Base-by-base conservation (phyloP, 2,888 invertebrate genomes). In the Gonocerus acuteangulatus region DNA sequence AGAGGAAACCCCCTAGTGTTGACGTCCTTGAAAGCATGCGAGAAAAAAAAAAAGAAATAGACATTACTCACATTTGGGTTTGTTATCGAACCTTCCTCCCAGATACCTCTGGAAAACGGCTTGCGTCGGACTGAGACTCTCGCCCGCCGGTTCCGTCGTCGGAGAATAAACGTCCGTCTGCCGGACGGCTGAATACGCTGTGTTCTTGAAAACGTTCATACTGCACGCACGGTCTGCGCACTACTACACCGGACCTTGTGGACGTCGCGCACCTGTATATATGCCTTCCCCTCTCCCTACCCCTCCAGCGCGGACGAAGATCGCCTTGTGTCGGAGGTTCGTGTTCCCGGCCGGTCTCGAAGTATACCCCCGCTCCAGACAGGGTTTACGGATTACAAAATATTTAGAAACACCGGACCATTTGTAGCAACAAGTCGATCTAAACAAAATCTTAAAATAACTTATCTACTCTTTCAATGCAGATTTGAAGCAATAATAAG, bases 1-100 rank as follows among this genome's bases (percentile, higher is more conserved):
- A n/a, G n/a, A n/a, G n/a, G n/a, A n/a, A n/a, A n/a, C n/a, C n/a
- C n/a, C n/a, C n/a, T n/a, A n/a, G n/a, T n/a, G n/a, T n/a, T n/a
- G n/a, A n/a, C n/a, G n/a, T n/a, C n/a, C n/a, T n/a, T n/a, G n/a
- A n/a, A n/a, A n/a, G n/a, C n/a, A n/a, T n/a, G n/a, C n/a, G n/a
- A n/a, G n/a, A n/a, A n/a, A n/a, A n/a, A n/a, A n/a, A n/a, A n/a
- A n/a, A n/a, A n/a, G n/a, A n/a, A n/a, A n/a, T n/a, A n/a, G n/a
- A n/a, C n/a, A n/a, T n/a, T 61, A 61, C 23, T 61, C 48, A 63
- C 63, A 63, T 63, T 61, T 63, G 36, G 54, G 61, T 49, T 63
- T 63, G 57, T 60, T 61, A 48, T 59, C 51, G 36, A 63, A 49
- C 32, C 45, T 48, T 1, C 61, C 61, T 7, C 58, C 51, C 39